A percentile compares a stretch with the other conserved stretches of the same genome.
Evolutionary conservation across 2,888 invertebrate genomes (phyloP).

Genomic region (Rhamnusium bicolor): DNA sequence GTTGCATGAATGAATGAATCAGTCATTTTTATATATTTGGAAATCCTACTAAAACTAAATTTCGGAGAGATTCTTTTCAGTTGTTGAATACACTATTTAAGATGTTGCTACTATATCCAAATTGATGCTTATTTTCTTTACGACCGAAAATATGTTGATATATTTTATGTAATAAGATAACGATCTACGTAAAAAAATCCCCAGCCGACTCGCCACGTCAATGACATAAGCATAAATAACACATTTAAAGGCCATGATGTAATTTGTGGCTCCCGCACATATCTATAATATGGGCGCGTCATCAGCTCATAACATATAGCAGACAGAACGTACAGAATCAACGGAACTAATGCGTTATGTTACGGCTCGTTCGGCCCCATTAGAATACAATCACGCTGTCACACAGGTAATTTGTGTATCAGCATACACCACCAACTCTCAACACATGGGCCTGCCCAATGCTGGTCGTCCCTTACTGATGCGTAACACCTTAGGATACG

Average conservation of each 20-base stretch:
- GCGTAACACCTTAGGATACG: background rate
- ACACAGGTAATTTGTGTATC: conserved; percentile 60
- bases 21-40: too few species aligned
- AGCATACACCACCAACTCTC: conserved; percentile 5
- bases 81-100: too few species aligned
- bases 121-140: too few species aligned
- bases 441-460: conserved; percentile 10
- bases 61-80: too few species aligned
- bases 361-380: conserved; percentile 60
- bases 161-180: too few species aligned
- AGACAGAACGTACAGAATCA: conserved; percentile 51
- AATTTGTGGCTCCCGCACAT: conserved; percentile 7
- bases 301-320: conserved; percentile 39
- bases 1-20: too few species aligned
- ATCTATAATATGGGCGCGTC: conserved; percentile 42
- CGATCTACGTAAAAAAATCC: too few species aligned
- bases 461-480: background rate
- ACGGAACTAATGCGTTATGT: conserved; percentile 67
- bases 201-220: too few species aligned
- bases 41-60: too few species aligned
- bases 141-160: too few species aligned
- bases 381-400: conserved; percentile 67
- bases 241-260: background rate
- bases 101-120: too few species aligned
- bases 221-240: background rate